phyloP scores from a whole-genome alignment of 2,888 invertebrate species.

The Meghimatium bilineatum region DNA sequence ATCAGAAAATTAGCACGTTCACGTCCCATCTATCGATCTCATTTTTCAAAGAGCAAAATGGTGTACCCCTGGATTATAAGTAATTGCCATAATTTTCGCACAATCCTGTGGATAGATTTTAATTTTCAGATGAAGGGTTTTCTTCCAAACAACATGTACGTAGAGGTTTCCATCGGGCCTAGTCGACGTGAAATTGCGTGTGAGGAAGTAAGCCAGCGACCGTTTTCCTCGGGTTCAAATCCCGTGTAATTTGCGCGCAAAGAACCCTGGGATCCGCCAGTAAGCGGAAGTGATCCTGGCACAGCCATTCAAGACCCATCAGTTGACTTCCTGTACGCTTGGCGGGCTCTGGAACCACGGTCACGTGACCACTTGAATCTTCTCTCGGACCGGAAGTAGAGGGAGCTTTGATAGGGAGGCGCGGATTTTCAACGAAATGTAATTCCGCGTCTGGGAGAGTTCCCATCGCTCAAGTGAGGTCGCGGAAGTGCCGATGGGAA shows the following conservation, averaged over 20 bases:
- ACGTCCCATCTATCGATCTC: background rate
- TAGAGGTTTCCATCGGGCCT: background rate
- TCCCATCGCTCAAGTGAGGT: slow-evolving; percentile 36
- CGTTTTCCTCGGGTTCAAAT: slow-evolving; percentile 43
- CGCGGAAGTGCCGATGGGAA: slow-evolving; percentile 35
- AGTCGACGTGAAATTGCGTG: slow-evolving; percentile 15
- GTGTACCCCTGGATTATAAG: slow-evolving; percentile 26
- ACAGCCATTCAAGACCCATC: slow-evolving; percentile 44
- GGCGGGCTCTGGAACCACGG: slow-evolving; percentile 42
- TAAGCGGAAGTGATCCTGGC: slow-evolving; percentile 46
- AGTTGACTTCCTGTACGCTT: slow-evolving; percentile 36
- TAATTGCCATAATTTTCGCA: slow-evolving; percentile 19
- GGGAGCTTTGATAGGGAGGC: slow-evolving; percentile 45
- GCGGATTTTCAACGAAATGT: slow-evolving; percentile 45
- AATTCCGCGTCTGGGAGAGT: slow-evolving; percentile 39
- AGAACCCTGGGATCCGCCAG: slow-evolving; percentile 40
- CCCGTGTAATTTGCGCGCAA: slow-evolving; percentile 47
- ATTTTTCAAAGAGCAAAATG: slow-evolving; percentile 22
- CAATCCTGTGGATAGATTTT: slow-evolving; percentile 24
- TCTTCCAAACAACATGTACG: background rate
- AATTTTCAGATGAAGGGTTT: slow-evolving; percentile 21
- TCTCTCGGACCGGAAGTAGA: slow-evolving; percentile 39
- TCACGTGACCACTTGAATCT: slow-evolving; percentile 48
- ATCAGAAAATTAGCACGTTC: slow-evolving; percentile 5
- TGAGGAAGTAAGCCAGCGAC: slow-evolving; percentile 35